Base-by-base conservation (phyloP, 37 sponge, comb jelly and placozoan genomes). In the Amphimedon queenslandica region DNA sequence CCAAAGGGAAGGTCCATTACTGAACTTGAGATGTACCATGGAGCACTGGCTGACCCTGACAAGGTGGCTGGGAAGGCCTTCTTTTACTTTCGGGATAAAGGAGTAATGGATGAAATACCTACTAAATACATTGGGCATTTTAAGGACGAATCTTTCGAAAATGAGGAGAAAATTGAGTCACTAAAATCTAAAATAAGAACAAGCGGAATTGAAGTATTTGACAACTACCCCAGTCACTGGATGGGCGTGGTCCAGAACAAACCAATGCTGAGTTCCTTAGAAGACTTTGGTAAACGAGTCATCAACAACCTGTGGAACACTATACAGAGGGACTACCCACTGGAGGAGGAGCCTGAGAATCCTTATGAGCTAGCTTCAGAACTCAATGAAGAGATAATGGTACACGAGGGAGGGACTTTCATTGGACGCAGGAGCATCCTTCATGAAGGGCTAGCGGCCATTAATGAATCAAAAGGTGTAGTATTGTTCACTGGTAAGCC, bases 21-120 rank as follows among this genome's bases (percentile, higher is more conserved):
- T 20, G 99, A 98, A 73, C 38, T 98, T 13, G 99, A 98, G 77
- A 88, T 94, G 70, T 58, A 89, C 21, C 87, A 94, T 63, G 93
- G 90, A 34, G 81, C 88, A 21, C 67, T 92, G 38, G 47, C 65
- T 57, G 69, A 86, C 21, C 70, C 87, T 42, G 78, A 83, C 29
- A 74, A 76, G 37, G 83, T 76, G n/a, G 42, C 47, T 16, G 69
- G 75, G 33, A 92, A 84, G 56, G 87, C 90, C 10, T 96, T 96
- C 82, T 96, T 92, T 78, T 92, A 85, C 42, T 87, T 96, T 82
- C 73, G 96, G 37, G 93, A 96, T 53, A 72, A 72, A 24, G 57
- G 80, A 25, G 47, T 83, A 35, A 8, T 75, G 21, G 20, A 38
- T 16, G 69, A 77, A 29, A 85, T 85, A 16, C 83, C 89, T 29